Evolutionary conservation across 1,140 invertebrate species (phyloP).

Genomic region (Dendrolimus punctatus): DNA sequence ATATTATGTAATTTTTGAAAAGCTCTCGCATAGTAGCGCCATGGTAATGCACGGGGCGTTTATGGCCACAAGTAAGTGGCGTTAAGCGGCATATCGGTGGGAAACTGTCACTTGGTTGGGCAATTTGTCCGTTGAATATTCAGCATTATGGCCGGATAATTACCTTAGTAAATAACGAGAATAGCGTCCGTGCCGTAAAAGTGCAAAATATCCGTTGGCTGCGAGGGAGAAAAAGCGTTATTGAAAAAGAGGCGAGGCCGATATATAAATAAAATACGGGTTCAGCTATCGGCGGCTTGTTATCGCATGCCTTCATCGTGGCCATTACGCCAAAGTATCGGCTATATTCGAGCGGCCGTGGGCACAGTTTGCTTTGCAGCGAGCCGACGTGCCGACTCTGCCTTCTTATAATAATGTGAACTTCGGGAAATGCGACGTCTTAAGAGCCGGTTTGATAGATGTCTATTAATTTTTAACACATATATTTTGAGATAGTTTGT

Average conservation of each 20-base stretch:
- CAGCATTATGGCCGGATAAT: conserved; percentile 57
- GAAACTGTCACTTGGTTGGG: conserved; percentile 25
- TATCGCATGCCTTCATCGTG: conserved; percentile 66
- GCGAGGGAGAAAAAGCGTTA: conserved; percentile 65
- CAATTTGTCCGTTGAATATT: conserved; percentile 58
- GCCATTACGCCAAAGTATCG: conserved; percentile 64
- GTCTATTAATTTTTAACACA: conserved; percentile 3
- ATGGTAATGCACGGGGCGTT: too few species aligned
- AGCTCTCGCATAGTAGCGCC: too few species aligned
- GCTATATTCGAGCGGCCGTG: conserved; percentile 57
- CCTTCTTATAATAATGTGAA: conserved; percentile 72
- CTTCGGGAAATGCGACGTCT: conserved; percentile 58
- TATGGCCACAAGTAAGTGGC: neutral
- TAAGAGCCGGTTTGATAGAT: conserved; percentile 35
- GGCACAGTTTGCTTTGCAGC: conserved; percentile 66
- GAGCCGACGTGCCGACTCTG: conserved; percentile 41
- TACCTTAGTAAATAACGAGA: conserved; percentile 62
- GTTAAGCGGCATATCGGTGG: conserved; percentile 17
- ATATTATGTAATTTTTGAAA: too few species aligned
- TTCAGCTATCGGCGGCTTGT: conserved; percentile 71
- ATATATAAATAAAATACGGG: conserved; percentile 72
- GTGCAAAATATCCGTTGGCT: conserved; percentile 59
- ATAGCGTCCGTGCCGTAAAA: conserved; percentile 59
- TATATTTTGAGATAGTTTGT: too few species aligned
- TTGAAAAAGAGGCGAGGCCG: conserved; percentile 67